These are phyloP conservation scores for Nasua narica DNA, from an alignment of 2,797 vertebrate species.

Conservation along the genomic window DNA sequence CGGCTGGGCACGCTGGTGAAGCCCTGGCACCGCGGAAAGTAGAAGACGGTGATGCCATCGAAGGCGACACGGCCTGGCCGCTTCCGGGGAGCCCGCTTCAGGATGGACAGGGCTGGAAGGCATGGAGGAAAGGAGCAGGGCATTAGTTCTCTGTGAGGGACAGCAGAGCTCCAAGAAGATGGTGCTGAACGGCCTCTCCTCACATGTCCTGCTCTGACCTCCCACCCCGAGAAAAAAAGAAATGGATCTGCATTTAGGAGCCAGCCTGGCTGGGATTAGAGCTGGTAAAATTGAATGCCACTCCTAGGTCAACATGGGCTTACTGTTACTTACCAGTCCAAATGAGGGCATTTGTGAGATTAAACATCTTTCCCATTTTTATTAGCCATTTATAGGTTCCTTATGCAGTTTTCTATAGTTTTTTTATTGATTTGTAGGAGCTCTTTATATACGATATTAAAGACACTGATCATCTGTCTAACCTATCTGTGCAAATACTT, in stretches of 20 bases:
- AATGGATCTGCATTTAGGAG: background rate
- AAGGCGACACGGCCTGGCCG: conserved; percentile 92
- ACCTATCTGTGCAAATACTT: background rate
- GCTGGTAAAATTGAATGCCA: background rate
- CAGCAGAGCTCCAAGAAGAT: background rate
- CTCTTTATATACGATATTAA: background rate
- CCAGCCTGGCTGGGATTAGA: background rate
- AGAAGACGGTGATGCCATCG: conserved; percentile 95
- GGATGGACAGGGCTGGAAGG: conserved; percentile 90
- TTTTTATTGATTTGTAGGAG: background rate
- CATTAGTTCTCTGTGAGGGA: background rate
- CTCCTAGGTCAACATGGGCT: background rate
- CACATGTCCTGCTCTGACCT: background rate
- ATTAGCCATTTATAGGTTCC: background rate
- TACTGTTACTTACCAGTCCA: background rate
- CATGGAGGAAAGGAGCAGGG: background rate
- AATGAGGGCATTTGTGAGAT: background rate
- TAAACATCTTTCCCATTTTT: background rate
- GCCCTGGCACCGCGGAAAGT: conserved; percentile 97
- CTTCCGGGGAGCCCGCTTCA: conserved; percentile 91
- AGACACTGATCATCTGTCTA: background rate
- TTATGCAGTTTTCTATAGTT: background rate
- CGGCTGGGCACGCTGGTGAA: conserved; percentile 97
- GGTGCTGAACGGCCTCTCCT: rapidly evolving
- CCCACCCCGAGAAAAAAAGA: background rate